Percentiles rank a stretch among this genome's conserved stretches.
phyloP scores from a whole-genome alignment of 2,888 invertebrate genomes.

The Villa cingulata region DNA sequence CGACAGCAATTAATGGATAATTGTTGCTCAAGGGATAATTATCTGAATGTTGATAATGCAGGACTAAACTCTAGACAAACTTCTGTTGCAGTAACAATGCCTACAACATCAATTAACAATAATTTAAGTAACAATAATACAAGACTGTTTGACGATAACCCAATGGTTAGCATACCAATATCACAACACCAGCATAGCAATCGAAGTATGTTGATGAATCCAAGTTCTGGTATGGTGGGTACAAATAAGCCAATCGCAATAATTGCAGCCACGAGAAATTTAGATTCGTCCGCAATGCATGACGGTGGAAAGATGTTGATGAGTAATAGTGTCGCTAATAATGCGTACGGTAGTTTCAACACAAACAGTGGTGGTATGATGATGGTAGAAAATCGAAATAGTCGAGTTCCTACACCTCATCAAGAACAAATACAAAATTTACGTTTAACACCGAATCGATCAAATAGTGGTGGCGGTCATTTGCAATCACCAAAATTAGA shows the following conservation, averaged over 20 bases:
- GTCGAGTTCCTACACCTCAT: not conserved
- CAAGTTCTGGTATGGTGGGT: not conserved
- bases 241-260: not conserved
- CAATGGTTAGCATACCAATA: not conserved
- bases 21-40: not conserved
- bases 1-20: not conserved
- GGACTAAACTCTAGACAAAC: not conserved
- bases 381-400: conserved; percentile 1
- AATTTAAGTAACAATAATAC: not conserved
- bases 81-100: not conserved
- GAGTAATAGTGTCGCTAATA: not conserved
- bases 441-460: conserved; percentile 8
- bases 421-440: conserved; percentile 6
- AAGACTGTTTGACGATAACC: conserved; percentile 6
- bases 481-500: conserved; percentile 11
- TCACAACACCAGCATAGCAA: not conserved
- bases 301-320: not conserved
- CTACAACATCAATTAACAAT: not conserved
- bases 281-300: not conserved
- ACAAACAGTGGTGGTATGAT: not conserved
- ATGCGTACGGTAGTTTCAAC: not conserved
- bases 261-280: not conserved
- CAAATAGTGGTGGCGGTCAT: not conserved
- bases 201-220: not conserved
- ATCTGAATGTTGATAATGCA: not conserved